These are phyloP conservation scores for Mugil cephalus DNA, from an alignment of 2,113 vertebrate species.

Conservation along the genomic window DNA sequence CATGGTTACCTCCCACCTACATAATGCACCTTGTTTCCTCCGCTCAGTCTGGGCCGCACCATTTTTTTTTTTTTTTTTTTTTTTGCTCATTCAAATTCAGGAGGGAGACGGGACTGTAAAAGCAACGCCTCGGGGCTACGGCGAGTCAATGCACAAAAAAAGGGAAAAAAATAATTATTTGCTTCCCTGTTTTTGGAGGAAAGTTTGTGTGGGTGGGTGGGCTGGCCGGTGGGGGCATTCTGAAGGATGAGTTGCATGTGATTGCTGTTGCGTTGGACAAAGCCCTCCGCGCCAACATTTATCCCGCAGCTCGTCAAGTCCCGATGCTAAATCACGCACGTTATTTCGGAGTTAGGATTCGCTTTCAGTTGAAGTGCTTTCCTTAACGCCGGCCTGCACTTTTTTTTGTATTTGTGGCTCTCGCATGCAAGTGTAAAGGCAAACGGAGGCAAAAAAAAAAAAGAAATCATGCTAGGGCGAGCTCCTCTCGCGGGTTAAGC, in stretches of 20 bases:
- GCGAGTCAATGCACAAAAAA: conserved; percentile 16
- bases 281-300: conserved; percentile 23
- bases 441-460: conserved; percentile 52
- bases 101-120: conserved; percentile 52
- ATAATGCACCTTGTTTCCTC: conserved; percentile 84
- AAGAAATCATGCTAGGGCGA: conserved; percentile 56
- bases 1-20: conserved; percentile 84
- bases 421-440: conserved; percentile 26
- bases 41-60: conserved; percentile 53
- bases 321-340: conserved; percentile 15
- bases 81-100: conserved; percentile 71
- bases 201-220: conserved; percentile 52
- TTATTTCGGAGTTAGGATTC: conserved; percentile 24
- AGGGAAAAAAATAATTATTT: conserved; percentile 4
- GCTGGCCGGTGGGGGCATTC: conserved; percentile 34
- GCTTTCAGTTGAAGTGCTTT: conserved; percentile 8
- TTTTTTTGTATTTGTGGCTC: conserved; percentile 12
- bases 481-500: conserved; percentile 62
- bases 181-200: conserved; percentile 44
- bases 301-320: conserved; percentile 32
- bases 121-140: conserved; percentile 58
- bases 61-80: background rate
- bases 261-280: conserved; percentile 39
- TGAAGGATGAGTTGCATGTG: conserved; percentile 57
- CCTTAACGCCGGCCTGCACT: conserved; percentile 14